Conservation (phyloP, 2,113 vertebrate species). For the Psettodes erumei region DNA sequence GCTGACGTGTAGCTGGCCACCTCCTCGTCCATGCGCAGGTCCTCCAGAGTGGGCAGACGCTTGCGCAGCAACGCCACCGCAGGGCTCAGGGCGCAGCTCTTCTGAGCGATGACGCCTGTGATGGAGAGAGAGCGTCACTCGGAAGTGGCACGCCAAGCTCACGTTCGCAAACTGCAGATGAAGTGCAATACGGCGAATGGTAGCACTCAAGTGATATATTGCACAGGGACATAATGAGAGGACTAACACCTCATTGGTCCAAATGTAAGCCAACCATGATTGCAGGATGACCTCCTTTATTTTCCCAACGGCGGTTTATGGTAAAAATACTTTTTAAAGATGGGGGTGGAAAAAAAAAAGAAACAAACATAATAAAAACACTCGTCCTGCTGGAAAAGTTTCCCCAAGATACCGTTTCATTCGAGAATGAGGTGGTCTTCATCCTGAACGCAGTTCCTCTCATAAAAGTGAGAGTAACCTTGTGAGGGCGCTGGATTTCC, state of each 20-base stretch:
- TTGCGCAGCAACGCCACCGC: constrained; percentile 63
- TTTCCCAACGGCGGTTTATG: too few relatives aligned
- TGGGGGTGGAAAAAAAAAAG: too few relatives aligned
- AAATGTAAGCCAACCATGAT: background rate
- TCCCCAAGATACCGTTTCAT: background rate
- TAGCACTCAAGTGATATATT: background rate
- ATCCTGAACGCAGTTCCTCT: background rate
- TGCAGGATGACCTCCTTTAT: background rate
- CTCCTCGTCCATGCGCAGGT: constrained; percentile 81
- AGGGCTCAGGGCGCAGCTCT: constrained; percentile 26
- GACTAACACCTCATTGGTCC: background rate
- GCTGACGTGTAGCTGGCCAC: constrained; percentile 77
- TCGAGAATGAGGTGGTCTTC: too few relatives aligned
- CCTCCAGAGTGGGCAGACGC: constrained; percentile 67
- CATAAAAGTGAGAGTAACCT: background rate
- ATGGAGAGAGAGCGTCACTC: background rate
- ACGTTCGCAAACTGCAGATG: background rate
- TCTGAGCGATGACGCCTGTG: constrained; percentile 51
- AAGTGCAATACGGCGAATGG: too few relatives aligned
- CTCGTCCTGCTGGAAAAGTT: too few relatives aligned
- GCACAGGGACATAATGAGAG: background rate
- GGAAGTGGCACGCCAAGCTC: background rate
- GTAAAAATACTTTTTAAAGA: too few relatives aligned
- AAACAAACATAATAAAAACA: too few relatives aligned
- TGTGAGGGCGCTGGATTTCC: background rate